These are phyloP conservation scores for Zoroaster sp. DNA, from an alignment of 53 echinoderm and acorn worm species.

Conservation along the genomic window DNA sequence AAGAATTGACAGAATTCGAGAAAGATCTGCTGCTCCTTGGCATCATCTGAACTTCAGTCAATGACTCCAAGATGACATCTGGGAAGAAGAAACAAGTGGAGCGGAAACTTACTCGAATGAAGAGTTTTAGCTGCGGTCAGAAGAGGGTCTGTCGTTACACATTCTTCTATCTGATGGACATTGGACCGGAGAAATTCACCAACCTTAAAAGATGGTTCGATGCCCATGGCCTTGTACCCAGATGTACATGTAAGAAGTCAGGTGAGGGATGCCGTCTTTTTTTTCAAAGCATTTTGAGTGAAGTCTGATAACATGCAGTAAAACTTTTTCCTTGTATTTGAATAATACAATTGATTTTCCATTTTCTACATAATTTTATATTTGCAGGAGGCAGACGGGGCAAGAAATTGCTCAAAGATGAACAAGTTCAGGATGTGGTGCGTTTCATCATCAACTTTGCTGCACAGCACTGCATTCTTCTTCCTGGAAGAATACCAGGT, in stretches of 20 bases:
- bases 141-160: conserved; percentile 15
- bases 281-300: no score
- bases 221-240: neutral
- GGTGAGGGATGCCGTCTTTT: neutral
- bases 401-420: conserved; percentile 15
- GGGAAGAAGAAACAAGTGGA: neutral
- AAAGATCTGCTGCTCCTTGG: conserved; percentile 41
- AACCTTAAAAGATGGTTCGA: neutral
- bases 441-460: conserved; percentile 26
- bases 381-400: conserved; percentile 19
- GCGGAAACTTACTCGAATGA: neutral
- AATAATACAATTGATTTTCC: neutral
- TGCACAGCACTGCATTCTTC: conserved; percentile 39
- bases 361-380: no score
- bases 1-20: conserved; percentile 22
- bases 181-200: neutral
- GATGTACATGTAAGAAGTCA: neutral
- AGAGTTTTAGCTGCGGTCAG: neutral
- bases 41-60: conserved; percentile 34
- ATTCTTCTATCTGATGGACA: conserved; percentile 15
- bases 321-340: no score
- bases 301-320: no score
- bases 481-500: conserved; percentile 30
- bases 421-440: conserved; percentile 17
- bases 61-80: neutral